phyloP scores from a whole-genome alignment of 2,113 vertebrate species.

The Chionodraco myersi region DNA sequence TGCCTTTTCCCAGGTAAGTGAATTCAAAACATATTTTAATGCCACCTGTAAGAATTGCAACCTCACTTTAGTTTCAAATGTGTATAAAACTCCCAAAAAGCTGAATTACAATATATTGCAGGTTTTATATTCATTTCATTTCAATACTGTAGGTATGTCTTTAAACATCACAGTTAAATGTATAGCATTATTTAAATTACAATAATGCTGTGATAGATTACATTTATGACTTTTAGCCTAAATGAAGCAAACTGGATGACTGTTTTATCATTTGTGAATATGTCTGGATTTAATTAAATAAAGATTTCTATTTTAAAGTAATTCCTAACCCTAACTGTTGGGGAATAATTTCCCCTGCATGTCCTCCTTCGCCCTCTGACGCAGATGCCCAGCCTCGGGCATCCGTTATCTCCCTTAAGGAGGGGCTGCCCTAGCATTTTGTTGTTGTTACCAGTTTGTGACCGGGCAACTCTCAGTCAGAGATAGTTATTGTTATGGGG shows the following conservation, averaged over 20 bases:
- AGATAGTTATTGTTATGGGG: too few relatives aligned
- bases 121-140: neutral
- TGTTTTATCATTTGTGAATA: neutral
- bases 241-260: neutral
- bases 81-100: too few relatives aligned
- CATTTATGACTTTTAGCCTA: neutral
- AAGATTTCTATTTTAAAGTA: too few relatives aligned
- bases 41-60: neutral
- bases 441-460: too few relatives aligned
- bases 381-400: too few relatives aligned
- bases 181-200: neutral
- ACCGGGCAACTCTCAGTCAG: too few relatives aligned
- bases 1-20: constrained; percentile 91
- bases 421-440: too few relatives aligned
- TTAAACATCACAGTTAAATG: neutral
- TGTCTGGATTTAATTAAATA: neutral
- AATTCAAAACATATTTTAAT: neutral
- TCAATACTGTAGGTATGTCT: neutral
- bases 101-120: too few relatives aligned
- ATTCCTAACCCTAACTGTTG: too few relatives aligned
- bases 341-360: too few relatives aligned
- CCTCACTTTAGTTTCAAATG: neutral
- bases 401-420: too few relatives aligned
- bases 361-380: too few relatives aligned
- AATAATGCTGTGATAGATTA: neutral